Evolutionary conservation across 2,113 vertebrate genomes (phyloP).

Genomic region (Sinocyclocheilus maitianheensis): DNA sequence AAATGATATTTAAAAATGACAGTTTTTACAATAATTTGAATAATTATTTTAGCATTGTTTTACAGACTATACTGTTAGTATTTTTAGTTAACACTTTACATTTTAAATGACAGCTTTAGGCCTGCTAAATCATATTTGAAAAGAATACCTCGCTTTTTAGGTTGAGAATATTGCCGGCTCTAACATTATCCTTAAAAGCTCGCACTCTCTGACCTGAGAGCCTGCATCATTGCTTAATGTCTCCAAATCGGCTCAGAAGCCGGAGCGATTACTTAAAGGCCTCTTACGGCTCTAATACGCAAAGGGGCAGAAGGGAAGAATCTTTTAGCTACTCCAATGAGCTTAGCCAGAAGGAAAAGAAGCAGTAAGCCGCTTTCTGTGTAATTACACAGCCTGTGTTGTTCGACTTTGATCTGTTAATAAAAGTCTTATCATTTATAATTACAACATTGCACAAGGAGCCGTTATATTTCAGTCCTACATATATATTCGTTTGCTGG

Average conservation of each 20-base stretch:
- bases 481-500: background rate
- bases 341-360: constrained; percentile 75
- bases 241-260: constrained; percentile 71
- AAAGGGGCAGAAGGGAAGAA: constrained; percentile 74
- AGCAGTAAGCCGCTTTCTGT: constrained; percentile 73
- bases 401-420: constrained; percentile 70
- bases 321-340: constrained; percentile 69
- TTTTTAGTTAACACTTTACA: background rate
- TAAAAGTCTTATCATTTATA: constrained; percentile 74
- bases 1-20: background rate
- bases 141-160: background rate
- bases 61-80: background rate
- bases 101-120: background rate
- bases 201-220: constrained; percentile 32
- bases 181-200: background rate
- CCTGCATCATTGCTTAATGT: constrained; percentile 59
- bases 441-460: constrained; percentile 65
- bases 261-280: constrained; percentile 72
- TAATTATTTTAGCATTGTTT: background rate
- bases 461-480: background rate
- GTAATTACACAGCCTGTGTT: constrained; percentile 77
- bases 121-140: background rate
- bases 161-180: background rate
- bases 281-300: constrained; percentile 69
- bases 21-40: background rate